Base-by-base conservation (phyloP, 1,140 invertebrate genomes). In the Drosophila takahashii region DNA sequence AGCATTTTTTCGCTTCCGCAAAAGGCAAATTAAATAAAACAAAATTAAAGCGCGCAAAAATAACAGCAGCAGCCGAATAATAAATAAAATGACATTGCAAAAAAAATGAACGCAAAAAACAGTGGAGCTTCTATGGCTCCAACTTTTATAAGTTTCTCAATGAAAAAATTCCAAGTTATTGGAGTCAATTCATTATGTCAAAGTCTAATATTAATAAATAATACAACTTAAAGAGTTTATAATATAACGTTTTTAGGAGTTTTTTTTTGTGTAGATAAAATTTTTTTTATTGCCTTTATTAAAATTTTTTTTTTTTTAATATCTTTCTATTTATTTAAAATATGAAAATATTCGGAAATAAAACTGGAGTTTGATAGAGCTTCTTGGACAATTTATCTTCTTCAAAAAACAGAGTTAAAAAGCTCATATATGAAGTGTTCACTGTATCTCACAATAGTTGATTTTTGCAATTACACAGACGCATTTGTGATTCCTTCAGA, bases 1-100 rank as follows among this genome's bases (percentile, higher is more conserved):
- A 44, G 15, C n/a, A 41, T 48, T 76, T 76, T 84, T 87, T 76
- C n/a, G 84, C 84, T 87, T 87, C 79, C 84, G 83, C 83, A 89
- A 81, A 87, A 52, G 32, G 57, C 41, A 57, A 70, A 65, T 48
- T 76, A 51, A 77, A 67, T 75, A 67, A 81, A 67, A 51, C 54
- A 58, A 83, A 79, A 84, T 70, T 71, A 76, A 83, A 83, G 66
- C 75, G 65, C 50, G 32, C 61, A 45, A 29, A 78, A 73, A 72
- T 60, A 61, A 62, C 65, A 72, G 37, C 41, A 74, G 64, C 60
- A 65, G 60, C 9, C n/a, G 48, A 47, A 69, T 67, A 79, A 79
- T 70, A 62, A 57, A 62, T 76, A 67, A 77, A 84, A 84, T 84
- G 80, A 79, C 65, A 84, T 84, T 75, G 80, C 66, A 72, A 56